Percentiles rank a stretch among this genome's conserved stretches.
Evolutionary conservation across 2,797 vertebrate species (phyloP).

Genomic region (Typhlichthys subterraneus): DNA sequence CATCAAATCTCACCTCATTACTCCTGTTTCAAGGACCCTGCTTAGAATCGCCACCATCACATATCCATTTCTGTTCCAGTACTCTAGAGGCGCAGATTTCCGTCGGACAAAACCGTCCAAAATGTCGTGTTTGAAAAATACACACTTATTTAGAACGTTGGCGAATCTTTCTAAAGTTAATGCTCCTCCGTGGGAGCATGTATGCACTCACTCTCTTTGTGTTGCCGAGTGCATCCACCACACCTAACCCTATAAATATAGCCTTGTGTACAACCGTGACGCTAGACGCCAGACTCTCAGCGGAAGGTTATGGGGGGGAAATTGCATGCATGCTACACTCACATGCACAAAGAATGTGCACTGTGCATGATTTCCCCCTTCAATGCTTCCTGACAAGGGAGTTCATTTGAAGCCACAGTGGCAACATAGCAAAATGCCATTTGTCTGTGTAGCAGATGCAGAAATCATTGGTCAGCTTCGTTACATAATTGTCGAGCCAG

Average conservation of each 20-base stretch:
- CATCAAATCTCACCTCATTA: constrained; percentile 60
- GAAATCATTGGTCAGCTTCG: constrained; percentile 64
- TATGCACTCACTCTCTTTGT: constrained; percentile 12
- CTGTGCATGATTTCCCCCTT: constrained; percentile 54
- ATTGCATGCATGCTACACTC: constrained; percentile 61
- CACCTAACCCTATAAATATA: constrained; percentile 59
- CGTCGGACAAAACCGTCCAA: too few relatives aligned
- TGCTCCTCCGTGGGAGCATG: not conserved
- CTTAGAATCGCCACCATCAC: constrained; percentile 19
- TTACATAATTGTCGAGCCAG: constrained; percentile 68
- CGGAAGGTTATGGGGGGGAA: constrained; percentile 56
- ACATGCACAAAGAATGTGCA: constrained; percentile 49
- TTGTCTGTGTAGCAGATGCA: constrained; percentile 53
- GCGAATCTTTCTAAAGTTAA: too few relatives aligned
- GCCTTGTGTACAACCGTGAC: constrained; percentile 26
- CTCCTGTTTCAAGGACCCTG: constrained; percentile 54
- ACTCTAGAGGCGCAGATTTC: not conserved
- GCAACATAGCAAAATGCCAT: constrained; percentile 53
- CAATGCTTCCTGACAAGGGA: constrained; percentile 46
- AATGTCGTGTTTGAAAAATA: too few relatives aligned
- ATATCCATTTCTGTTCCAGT: constrained; percentile 36
- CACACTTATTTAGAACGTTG: too few relatives aligned
- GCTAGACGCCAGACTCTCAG: constrained; percentile 41
- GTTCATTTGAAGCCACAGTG: constrained; percentile 54
- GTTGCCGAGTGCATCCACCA: constrained; percentile 46